A percentile compares a stretch with the other conserved stretches of the same genome.
phyloP scores from a whole-genome alignment of 2,888 invertebrate genomes.

The Ypsolopha scabrella region DNA sequence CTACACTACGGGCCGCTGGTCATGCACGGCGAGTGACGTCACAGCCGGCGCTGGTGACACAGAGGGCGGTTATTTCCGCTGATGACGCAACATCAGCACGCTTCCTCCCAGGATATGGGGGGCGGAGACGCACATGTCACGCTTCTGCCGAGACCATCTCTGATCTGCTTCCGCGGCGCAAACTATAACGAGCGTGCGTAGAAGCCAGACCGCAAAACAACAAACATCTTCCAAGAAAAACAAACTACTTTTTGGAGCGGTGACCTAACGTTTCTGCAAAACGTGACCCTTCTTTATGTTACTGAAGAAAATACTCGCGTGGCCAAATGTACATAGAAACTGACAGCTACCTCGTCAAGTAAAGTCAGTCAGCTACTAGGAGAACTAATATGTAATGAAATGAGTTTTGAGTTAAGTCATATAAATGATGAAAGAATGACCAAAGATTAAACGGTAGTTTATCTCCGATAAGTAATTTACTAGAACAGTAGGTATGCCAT shows the following conservation, averaged over 20 bases:
- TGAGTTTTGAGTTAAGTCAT: no score
- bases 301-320: no score
- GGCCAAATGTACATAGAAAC: no score
- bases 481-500: background rate
- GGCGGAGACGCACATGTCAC: slow-evolving; percentile 21
- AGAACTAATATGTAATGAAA: no score
- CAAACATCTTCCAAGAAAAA: background rate
- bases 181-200: background rate
- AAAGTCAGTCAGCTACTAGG: no score
- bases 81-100: slow-evolving; percentile 60
- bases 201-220: background rate
- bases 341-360: no score
- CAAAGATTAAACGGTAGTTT: no score
- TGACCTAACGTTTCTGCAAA: background rate
- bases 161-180: background rate
- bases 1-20: slow-evolving; percentile 3
- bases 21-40: slow-evolving; percentile 18
- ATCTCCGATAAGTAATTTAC: background rate
- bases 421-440: no score
- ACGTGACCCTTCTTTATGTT: no score
- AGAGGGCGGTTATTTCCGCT: slow-evolving; percentile 64
- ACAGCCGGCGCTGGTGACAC: slow-evolving; percentile 39
- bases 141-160: background rate
- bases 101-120: slow-evolving; percentile 55
- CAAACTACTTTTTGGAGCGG: background rate